Conservation (phyloP, 2,113 vertebrate species). For the Haplotaxodon microlepis region DNA sequence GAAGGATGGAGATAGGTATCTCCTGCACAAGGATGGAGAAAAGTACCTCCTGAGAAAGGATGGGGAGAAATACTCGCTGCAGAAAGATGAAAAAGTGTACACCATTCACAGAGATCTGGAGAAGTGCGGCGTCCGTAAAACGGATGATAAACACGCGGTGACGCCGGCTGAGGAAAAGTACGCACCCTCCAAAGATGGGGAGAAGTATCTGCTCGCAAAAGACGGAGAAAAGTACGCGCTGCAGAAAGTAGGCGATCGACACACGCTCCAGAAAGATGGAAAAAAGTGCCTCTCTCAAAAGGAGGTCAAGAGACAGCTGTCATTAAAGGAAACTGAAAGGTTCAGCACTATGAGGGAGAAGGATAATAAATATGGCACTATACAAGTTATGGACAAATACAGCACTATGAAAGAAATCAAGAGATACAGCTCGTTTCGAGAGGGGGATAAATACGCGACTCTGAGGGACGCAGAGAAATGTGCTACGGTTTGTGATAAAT, state of each 20-base stretch:
- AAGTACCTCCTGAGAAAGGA: conserved; percentile 49
- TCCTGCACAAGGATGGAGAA: conserved; percentile 60
- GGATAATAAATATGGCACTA: conserved; percentile 24
- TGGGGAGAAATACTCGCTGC: conserved; percentile 35
- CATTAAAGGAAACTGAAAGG: conserved; percentile 63
- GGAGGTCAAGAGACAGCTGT: conserved; percentile 45
- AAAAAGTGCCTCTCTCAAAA: conserved; percentile 64
- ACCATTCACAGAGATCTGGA: conserved; percentile 52
- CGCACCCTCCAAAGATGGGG: conserved; percentile 30
- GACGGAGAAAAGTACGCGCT: conserved; percentile 50
- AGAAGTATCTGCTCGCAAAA: conserved; percentile 50
- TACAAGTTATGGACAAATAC: conserved; percentile 50
- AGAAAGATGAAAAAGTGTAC: conserved; percentile 36
- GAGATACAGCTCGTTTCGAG: conserved; percentile 60
- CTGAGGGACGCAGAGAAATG: conserved; percentile 48
- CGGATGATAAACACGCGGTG: conserved; percentile 4
- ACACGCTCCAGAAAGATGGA: conserved; percentile 64
- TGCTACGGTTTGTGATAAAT: conserved; percentile 68
- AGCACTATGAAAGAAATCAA: conserved; percentile 53
- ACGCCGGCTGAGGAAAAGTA: conserved; percentile 27
- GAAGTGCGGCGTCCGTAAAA: conserved; percentile 26
- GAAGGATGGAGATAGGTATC: conserved; percentile 46
- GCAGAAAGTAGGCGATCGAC: conserved; percentile 45
- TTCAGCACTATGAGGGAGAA: conserved; percentile 20
- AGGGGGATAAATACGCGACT: conserved; percentile 37